A percentile compares a stretch with the other conserved stretches of the same genome.
phyloP scores from a whole-genome alignment of 2,888 invertebrate species.

The Doris montereyensis region DNA sequence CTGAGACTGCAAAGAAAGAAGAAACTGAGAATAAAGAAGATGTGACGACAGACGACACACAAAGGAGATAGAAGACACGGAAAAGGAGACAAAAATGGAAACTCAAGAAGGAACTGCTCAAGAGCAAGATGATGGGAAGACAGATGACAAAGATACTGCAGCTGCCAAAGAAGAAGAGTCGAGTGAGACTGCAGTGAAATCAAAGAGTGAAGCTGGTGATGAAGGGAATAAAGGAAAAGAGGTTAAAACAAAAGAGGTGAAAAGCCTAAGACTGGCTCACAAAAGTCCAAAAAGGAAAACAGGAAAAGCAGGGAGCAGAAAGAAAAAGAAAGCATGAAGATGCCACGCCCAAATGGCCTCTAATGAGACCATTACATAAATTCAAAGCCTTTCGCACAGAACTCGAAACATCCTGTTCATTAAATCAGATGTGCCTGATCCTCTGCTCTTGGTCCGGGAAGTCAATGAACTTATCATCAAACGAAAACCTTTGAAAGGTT shows the following conservation, averaged over 20 bases:
- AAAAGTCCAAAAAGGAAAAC: not conserved
- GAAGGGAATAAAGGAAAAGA: not conserved
- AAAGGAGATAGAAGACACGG: not conserved
- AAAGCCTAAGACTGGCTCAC: too few relatives aligned
- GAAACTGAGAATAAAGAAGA: not conserved
- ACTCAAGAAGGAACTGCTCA: not conserved
- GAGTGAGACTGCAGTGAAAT: not conserved
- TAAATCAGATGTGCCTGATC: slow-evolving; percentile 37
- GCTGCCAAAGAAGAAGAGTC: not conserved
- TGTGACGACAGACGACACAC: too few relatives aligned
- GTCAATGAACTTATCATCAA: slow-evolving; percentile 31
- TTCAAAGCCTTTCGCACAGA: slow-evolving; percentile 42
- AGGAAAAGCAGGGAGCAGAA: not conserved
- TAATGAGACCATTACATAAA: slow-evolving; percentile 10
- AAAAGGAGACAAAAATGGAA: slow-evolving; percentile 9
- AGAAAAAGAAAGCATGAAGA: not conserved
- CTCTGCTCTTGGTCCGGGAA: slow-evolving; percentile 18
- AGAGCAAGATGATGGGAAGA: not conserved
- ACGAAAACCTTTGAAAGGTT: slow-evolving; percentile 6
- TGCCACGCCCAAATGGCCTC: not conserved
- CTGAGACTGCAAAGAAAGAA: not conserved
- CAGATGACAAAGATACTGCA: slow-evolving; percentile 9
- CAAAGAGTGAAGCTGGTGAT: not conserved
- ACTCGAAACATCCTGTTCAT: slow-evolving; percentile 37
- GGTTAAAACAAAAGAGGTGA: not conserved